Evolutionary conservation across 2,797 vertebrate genomes (phyloP).

Genomic region (Gouania willdenowi): DNA sequence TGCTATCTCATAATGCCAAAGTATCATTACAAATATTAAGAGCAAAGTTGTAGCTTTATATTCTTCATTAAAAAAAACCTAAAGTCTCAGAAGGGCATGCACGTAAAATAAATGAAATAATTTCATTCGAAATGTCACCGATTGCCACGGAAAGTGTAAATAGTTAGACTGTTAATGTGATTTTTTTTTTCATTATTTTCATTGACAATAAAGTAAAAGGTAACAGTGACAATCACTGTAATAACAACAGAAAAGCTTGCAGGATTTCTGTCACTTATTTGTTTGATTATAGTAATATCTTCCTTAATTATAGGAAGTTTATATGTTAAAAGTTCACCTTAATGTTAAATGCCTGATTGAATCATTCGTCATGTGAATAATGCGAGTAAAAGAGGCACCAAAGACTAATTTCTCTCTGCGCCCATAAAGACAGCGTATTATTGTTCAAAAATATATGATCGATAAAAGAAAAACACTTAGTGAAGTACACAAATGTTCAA

Average conservation of each 20-base stretch:
- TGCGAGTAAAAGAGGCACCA: slow-evolving; percentile 17
- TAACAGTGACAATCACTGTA: slow-evolving; percentile 34
- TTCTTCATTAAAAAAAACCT: slow-evolving; percentile 66
- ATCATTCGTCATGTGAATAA: slow-evolving; percentile 26
- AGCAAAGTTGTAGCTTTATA: slow-evolving; percentile 72
- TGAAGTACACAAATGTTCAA: slow-evolving; percentile 33
- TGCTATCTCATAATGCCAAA: slow-evolving; percentile 72
- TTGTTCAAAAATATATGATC: too few relatives aligned
- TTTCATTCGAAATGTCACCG: slow-evolving; percentile 80
- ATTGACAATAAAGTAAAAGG: slow-evolving; percentile 31
- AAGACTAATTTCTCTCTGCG: slow-evolving; percentile 20
- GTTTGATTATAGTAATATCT: too few relatives aligned
- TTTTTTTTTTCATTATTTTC: slow-evolving; percentile 22
- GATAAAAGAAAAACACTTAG: slow-evolving; percentile 26
- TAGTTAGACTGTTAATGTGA: slow-evolving; percentile 66
- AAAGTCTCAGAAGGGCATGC: slow-evolving; percentile 61
- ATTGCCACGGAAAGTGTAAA: slow-evolving; percentile 73
- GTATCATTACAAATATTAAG: slow-evolving; percentile 81
- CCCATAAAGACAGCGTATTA: slow-evolving; percentile 32
- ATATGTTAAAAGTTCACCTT: slow-evolving; percentile 27
- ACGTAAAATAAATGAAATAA: slow-evolving; percentile 76
- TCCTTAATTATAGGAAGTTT: slow-evolving; percentile 8
- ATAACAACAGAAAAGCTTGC: slow-evolving; percentile 16
- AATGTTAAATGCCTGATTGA: slow-evolving; percentile 28
- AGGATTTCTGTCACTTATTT: too few relatives aligned